phyloP scores from a whole-genome alignment of 2,888 invertebrate genomes.

The Poecilobothrus nobilitatus region DNA sequence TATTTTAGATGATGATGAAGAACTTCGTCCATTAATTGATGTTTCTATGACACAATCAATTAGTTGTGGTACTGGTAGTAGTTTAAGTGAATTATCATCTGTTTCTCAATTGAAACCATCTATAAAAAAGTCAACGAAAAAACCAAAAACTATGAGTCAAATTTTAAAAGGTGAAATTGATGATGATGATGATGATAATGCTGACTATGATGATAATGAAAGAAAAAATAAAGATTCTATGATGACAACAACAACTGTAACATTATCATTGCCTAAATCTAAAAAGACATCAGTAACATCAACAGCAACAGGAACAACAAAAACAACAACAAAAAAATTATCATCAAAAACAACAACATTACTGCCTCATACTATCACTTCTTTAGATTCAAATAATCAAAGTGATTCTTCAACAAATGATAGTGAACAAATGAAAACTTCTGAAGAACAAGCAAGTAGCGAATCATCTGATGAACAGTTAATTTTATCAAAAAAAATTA shows the following conservation, averaged over 20 bases:
- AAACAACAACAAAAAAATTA: slow-evolving; percentile 36
- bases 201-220: slow-evolving; percentile 13
- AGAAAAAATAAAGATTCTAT: slow-evolving; percentile 21
- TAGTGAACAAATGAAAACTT: slow-evolving; percentile 19
- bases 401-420: slow-evolving; percentile 18
- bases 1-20: slow-evolving; percentile 36
- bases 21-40: slow-evolving; percentile 39
- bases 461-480: neutral
- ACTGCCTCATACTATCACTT: slow-evolving; percentile 27
- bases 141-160: slow-evolving; percentile 10
- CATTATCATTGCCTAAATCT: slow-evolving; percentile 15
- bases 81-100: neutral
- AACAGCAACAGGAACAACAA: slow-evolving; percentile 26
- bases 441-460: slow-evolving; percentile 8
- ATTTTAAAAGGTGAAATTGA: neutral
- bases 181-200: slow-evolving; percentile 19
- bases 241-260: slow-evolving; percentile 19
- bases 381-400: slow-evolving; percentile 19
- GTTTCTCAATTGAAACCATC: neutral
- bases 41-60: slow-evolving; percentile 24
- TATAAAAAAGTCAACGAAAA: slow-evolving; percentile 5
- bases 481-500: neutral
- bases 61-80: slow-evolving; percentile 10
- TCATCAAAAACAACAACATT: slow-evolving; percentile 35
- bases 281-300: slow-evolving; percentile 11